These are phyloP conservation scores for Lepisosteus osseus DNA, from an alignment of 2,113 vertebrate genomes.

Conservation along the genomic window DNA sequence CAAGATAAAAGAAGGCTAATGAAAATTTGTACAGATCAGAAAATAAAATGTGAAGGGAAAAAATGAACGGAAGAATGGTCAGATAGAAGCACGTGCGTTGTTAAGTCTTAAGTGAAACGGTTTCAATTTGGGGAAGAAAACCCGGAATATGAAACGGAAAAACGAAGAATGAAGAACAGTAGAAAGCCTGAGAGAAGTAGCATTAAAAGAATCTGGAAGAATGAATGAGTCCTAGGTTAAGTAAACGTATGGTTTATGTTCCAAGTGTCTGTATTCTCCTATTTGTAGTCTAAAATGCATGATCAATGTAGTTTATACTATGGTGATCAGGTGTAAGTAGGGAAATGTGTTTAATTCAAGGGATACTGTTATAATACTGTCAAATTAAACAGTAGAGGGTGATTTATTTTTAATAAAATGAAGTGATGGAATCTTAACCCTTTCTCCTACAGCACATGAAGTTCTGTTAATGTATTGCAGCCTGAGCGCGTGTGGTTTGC, in stretches of 20 bases:
- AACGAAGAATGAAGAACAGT: constrained; percentile 97
- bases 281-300: constrained; percentile 87
- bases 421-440: constrained; percentile 46
- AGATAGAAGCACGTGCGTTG: constrained; percentile 93
- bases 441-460: constrained; percentile 50
- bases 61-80: constrained; percentile 94
- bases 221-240: constrained; percentile 98
- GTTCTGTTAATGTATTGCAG: constrained; percentile 2
- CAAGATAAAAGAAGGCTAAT: constrained; percentile 99
- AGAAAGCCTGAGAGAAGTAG: constrained; percentile 97
- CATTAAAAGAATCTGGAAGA: constrained; percentile 98
- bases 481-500: neutral
- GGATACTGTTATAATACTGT: constrained; percentile 18
- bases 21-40: constrained; percentile 96
- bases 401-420: constrained; percentile 18
- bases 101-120: constrained; percentile 92
- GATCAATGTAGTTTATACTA: constrained; percentile 77
- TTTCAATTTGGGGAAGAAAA: constrained; percentile 93
- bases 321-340: constrained; percentile 81
- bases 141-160: constrained; percentile 88
- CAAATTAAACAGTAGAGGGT: constrained; percentile 26
- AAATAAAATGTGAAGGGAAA: constrained; percentile 95
- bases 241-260: constrained; percentile 97
- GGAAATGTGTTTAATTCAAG: constrained; percentile 46
- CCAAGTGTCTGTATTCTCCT: constrained; percentile 87